A percentile compares a stretch with the other conserved stretches of the same genome.
Conservation (phyloP, 92 coral and sea anemone species). For the Isaurus tuberculatus region DNA sequence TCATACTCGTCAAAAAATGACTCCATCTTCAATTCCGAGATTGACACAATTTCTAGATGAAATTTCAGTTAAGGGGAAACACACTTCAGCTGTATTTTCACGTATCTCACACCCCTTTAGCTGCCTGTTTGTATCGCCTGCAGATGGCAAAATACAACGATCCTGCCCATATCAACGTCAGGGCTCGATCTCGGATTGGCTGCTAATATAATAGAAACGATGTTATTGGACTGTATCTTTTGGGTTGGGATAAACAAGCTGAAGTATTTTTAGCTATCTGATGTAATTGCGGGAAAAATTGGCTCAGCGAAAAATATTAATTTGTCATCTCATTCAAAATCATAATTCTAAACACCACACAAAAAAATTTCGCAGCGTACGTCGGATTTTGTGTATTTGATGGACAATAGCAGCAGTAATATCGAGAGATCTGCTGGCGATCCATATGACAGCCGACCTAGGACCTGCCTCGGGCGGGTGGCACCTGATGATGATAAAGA, state of each 20-base stretch:
- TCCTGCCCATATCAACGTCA: neutral
- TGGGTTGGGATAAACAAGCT: neutral
- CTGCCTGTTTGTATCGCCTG: neutral
- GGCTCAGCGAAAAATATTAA: neutral
- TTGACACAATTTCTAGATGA: neutral
- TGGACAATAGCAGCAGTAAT: too few species aligned
- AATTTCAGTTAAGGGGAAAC: neutral
- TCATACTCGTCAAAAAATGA: slow-evolving; percentile 90
- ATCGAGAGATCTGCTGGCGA: too few species aligned
- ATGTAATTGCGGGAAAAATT: neutral
- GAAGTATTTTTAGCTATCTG: slow-evolving; percentile 6
- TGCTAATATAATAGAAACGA: neutral
- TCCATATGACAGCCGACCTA: too few species aligned
- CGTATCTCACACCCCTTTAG: neutral
- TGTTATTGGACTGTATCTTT: slow-evolving; percentile 21
- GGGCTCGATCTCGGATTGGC: slow-evolving; percentile 28
- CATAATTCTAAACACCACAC: too few species aligned
- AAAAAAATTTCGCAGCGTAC: too few species aligned
- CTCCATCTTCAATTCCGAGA: slow-evolving; percentile 47
- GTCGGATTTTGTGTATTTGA: too few species aligned
- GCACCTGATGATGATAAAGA: too few species aligned
- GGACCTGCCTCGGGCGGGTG: too few species aligned
- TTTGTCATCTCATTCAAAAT: neutral
- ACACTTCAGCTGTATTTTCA: neutral
- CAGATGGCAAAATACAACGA: neutral